Percentiles rank a stretch among this genome's conserved stretches.
phyloP scores from a whole-genome alignment of 2,888 invertebrate species.

The Rhagophthalmus giganteus region DNA sequence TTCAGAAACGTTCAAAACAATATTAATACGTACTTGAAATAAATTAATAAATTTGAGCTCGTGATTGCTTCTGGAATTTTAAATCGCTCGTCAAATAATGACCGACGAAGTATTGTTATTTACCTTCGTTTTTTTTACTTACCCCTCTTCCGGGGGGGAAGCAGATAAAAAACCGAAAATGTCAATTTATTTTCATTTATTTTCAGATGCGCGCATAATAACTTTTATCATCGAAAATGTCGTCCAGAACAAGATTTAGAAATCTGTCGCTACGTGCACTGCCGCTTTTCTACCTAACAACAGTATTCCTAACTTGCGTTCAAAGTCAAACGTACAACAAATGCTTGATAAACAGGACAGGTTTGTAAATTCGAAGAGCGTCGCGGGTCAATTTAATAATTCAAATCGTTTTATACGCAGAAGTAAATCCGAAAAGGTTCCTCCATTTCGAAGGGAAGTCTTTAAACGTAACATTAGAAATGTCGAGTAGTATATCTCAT shows the following conservation, averaged over 20 bases:
- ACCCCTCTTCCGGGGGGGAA: too few species aligned
- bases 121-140: too few species aligned
- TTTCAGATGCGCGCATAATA: constrained; percentile 21
- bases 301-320: constrained; percentile 9
- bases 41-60: too few species aligned
- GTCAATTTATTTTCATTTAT: constrained; percentile 4
- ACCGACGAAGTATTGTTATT: too few species aligned
- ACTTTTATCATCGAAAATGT: constrained; percentile 10
- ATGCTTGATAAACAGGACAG: constrained; percentile 16
- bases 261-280: constrained; percentile 7
- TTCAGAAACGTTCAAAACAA: too few species aligned
- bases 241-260: constrained; percentile 14
- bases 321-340: constrained; percentile 10
- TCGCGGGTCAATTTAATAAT: not conserved
- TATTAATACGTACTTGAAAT: too few species aligned
- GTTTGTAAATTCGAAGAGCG: constrained; percentile 1
- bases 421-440: constrained; percentile 57
- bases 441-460: constrained; percentile 52
- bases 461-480: constrained; percentile 58
- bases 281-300: constrained; percentile 7
- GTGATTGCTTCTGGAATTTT: too few species aligned
- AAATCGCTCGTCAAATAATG: too few species aligned
- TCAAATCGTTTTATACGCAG: constrained; percentile 46
- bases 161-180: too few species aligned
- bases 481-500: constrained; percentile 61